A percentile compares a stretch with the other conserved stretches of the same genome.
phyloP scores from a whole-genome alignment of 2,888 invertebrate genomes.

The Shargacucullia verbasci region DNA sequence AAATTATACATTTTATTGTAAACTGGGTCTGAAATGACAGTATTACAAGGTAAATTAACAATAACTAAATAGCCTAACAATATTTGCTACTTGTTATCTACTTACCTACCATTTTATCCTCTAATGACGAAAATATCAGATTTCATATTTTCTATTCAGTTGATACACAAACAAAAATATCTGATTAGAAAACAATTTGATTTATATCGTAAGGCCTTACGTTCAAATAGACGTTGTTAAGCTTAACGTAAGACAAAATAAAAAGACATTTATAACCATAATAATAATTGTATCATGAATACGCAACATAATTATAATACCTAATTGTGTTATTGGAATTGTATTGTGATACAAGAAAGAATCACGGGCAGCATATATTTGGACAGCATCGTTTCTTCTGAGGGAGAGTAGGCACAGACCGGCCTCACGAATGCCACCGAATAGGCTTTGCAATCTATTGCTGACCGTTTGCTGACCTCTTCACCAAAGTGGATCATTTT shows the following conservation, averaged over 20 bases:
- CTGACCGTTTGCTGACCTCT: too few species aligned
- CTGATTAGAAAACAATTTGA: slow-evolving; percentile 3
- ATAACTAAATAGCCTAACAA: slow-evolving; percentile 37
- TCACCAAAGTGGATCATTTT: too few species aligned
- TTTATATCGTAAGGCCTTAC: slow-evolving; percentile 9
- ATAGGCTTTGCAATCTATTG: too few species aligned
- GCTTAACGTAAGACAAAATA: not conserved
- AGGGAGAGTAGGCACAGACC: too few species aligned
- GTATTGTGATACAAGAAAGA: too few species aligned
- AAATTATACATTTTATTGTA: slow-evolving; percentile 51
- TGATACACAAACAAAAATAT: slow-evolving; percentile 6
- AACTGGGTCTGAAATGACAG: slow-evolving; percentile 33
- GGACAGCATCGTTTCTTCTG: not conserved
- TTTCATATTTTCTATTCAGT: not conserved
- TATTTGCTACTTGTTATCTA: slow-evolving; percentile 19
- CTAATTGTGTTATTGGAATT: too few species aligned
- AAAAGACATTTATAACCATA: too few species aligned
- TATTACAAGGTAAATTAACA: slow-evolving; percentile 37
- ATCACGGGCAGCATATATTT: slow-evolving; percentile 2
- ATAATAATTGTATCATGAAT: too few species aligned
- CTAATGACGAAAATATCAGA: not conserved
- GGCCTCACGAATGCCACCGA: too few species aligned
- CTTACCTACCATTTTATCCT: slow-evolving; percentile 9
- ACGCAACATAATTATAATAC: too few species aligned
- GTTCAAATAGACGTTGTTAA: not conserved